A percentile compares a stretch with the other conserved stretches of the same genome.
Conservation (phyloP, 2,888 invertebrate species). For the Agapetus fuscipes region DNA sequence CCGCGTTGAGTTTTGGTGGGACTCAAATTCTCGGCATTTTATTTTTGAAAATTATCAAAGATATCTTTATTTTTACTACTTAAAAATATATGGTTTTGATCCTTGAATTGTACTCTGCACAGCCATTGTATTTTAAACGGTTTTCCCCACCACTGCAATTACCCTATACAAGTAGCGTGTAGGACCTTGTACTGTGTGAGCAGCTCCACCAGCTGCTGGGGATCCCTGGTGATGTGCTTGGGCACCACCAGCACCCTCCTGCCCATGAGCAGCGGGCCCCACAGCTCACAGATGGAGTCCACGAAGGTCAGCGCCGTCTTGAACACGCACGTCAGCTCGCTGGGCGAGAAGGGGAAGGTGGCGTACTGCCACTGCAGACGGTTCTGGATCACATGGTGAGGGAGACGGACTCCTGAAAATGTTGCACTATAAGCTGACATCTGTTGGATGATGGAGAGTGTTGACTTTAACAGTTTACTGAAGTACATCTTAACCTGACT, state of each 20-base stretch:
- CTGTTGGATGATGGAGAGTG: not conserved
- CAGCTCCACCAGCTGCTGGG: constrained; percentile 59
- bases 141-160: no score
- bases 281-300: constrained; percentile 81
- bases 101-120: no score
- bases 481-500: no score
- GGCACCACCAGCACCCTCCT: constrained; percentile 63
- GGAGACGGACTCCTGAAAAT: constrained; percentile 62
- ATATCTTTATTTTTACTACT: no score
- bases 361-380: constrained; percentile 84
- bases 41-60: no score
- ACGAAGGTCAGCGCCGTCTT: constrained; percentile 89
- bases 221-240: constrained; percentile 63
- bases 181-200: constrained; percentile 61
- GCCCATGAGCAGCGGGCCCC: constrained; percentile 72
- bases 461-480: no score
- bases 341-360: constrained; percentile 60
- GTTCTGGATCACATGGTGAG: constrained; percentile 69
- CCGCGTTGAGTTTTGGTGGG: no score
- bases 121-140: no score
- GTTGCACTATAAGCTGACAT: not conserved
- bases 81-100: no score
- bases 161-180: no score
- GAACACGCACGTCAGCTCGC: constrained; percentile 68
- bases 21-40: no score